These are phyloP conservation scores for Euphonia xanthogaster DNA, from an alignment of 2,797 vertebrate species.

Conservation along the genomic window DNA sequence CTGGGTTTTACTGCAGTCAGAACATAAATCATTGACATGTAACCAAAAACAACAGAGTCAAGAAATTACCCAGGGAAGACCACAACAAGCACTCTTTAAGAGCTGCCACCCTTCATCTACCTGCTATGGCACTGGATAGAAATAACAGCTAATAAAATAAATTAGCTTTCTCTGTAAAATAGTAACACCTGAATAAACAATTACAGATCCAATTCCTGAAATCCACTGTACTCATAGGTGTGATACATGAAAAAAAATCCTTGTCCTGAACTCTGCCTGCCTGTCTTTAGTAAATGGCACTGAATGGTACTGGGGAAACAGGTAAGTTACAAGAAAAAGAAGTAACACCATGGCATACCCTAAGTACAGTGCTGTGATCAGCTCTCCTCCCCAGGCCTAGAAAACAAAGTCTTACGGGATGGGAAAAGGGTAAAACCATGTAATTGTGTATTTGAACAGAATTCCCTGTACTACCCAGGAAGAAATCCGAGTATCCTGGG, in stretches of 20 bases:
- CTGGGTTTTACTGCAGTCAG: neutral
- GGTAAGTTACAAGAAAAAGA: neutral
- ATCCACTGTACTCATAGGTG: neutral
- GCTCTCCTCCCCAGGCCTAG: neutral
- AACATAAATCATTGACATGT: neutral
- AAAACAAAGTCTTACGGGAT: neutral
- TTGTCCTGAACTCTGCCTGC: neutral
- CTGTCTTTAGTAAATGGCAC: neutral
- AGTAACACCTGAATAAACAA: neutral
- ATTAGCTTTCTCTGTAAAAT: neutral
- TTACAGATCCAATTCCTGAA: neutral
- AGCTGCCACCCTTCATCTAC: neutral
- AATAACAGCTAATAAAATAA: neutral
- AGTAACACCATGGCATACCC: neutral
- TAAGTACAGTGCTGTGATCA: neutral
- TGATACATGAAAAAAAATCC: neutral
- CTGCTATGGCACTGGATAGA: neutral
- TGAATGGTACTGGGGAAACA: neutral
- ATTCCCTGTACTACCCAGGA: neutral
- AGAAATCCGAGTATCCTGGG: neutral
- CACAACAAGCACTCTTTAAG: neutral
- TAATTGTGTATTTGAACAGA: accelerated
- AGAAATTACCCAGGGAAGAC: neutral
- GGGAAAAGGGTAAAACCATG: neutral
- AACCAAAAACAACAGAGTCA: neutral